A percentile compares a stretch with the other conserved stretches of the same genome.
These are phyloP conservation scores for Tetragonisca angustula DNA, from an alignment of 2,888 invertebrate species.

Conservation along the genomic window DNA sequence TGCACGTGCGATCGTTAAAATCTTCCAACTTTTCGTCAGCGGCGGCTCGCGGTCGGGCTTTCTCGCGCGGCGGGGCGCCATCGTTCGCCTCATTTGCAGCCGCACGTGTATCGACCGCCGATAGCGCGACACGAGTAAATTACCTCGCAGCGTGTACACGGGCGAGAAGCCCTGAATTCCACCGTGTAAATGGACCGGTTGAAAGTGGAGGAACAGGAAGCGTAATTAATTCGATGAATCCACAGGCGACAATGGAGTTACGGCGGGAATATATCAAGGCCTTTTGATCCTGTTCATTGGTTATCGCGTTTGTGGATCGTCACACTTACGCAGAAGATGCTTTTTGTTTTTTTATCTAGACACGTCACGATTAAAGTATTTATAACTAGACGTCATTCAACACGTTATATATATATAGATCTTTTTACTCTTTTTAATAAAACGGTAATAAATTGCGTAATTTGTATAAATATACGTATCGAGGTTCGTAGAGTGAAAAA, in stretches of 20 bases:
- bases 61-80: constrained; percentile 59
- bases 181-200: constrained; percentile 44
- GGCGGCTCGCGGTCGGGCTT: constrained; percentile 36
- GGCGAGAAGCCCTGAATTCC: constrained; percentile 42
- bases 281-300: background rate
- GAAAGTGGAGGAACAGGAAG: constrained; percentile 29
- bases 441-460: no score
- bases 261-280: background rate
- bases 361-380: no score
- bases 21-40: constrained; percentile 57
- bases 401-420: no score
- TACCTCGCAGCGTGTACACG: constrained; percentile 46
- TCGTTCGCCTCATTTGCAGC: constrained; percentile 52
- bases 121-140: constrained; percentile 59
- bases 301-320: background rate
- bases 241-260: constrained; percentile 4
- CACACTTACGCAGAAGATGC: background rate
- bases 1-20: constrained; percentile 64
- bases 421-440: no score
- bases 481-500: no score
- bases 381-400: no score
- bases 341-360: no score
- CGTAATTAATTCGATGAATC: background rate
- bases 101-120: constrained; percentile 51
- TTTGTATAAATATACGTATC: no score